Evolutionary conservation across 1,140 invertebrate genomes (phyloP), one percentile per base, ranked within the genome.

Genomic region (Trichonephila clavipes): DNA sequence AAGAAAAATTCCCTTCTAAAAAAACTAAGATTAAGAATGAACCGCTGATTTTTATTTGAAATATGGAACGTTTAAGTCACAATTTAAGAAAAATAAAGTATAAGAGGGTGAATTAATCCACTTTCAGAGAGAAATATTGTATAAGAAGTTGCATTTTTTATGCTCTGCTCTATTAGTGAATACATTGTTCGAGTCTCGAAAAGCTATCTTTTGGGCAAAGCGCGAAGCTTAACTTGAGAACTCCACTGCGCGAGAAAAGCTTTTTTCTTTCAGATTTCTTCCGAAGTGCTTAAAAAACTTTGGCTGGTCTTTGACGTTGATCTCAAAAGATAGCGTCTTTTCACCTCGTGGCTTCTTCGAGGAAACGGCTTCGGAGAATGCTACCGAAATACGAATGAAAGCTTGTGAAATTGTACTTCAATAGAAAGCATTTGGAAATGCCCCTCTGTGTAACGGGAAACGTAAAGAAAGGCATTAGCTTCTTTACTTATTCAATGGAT

Each of bases 81-180:
- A 28, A 77, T 77, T 77, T 77, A 77, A 28, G 24, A 19, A 14
- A 77, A 18, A 34, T 34, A 18, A 77, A 18, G n/a, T 14, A 5
- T 72, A 16, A 5, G n/a, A 66, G 69, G 28, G 2, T 77, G 28
- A 77, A 77, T 40, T 77, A 77, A 77, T 77, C 72, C 72, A 6
- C 28, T 77, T 77, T 77, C 28, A 77, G 34, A 77, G 34, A 40
- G 34, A 40, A 34, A 77, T 28, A 18, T 18, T 77, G 34, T 34
- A 77, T 34, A 77, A 18, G 34, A 40, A 77, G 16, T 10, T 18
- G 72, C 28, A 18, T 34, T 24, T 77, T 77, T 77, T 28, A 61
- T 85, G 51, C 24, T 61, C 51, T 59, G 83, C 44, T 58, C 83
- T 51, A 85, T 85, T 85, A 85, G 83, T 59, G 58, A n/a, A 85